Evolutionary conservation across 2,888 invertebrate genomes (phyloP), one percentile per base, ranked within the genome.

Genomic region (Tetanocera ferruginea): DNA sequence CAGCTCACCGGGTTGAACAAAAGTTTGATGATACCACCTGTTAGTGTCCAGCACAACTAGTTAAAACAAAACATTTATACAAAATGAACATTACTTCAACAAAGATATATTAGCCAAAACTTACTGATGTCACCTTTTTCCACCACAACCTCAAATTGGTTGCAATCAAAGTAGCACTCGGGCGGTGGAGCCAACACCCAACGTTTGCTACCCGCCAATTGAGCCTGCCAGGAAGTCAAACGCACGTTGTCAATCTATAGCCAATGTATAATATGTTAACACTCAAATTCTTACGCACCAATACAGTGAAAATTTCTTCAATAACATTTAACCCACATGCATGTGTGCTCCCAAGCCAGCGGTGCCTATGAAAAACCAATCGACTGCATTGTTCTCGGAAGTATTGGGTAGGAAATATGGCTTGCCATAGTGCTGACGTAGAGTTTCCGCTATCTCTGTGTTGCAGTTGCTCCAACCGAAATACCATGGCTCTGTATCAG

Each of bases 301-400:
- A 14, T n/a, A 66, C 51, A 51, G 6, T 14, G 23, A 9, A 49
- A 49, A 49, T 49, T 49, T 9, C 14, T 49, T 49, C 6, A 69
- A 78, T 37, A 43, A 71, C 9, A 49, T 93, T 92, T 23, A 25
- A 83, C 87, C 81, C 89, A 98, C 98, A 89, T 98, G 98, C 95
- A 98, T 95, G 84, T 97, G 96, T 0, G 98, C 98, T 0, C 98
- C 98, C 85, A 95, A 93, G 0, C 98, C 98, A 0, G 96, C 94
- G 43, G 96, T 97, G 0, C 98, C 98, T 95, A 98, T 98, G 88
- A 98, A 98, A 83, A 98, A 95, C 98, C 98, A 98, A 89, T 97
- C 98, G 0, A 96, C 93, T 80, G 94, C 95, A 85, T 96, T 95
- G 84, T 95, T 95, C 89, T 98, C 98, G 0, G 98, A 95, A 0